Conservation (phyloP, 2,888 invertebrate genomes). For the Therioaphis trifolii region DNA sequence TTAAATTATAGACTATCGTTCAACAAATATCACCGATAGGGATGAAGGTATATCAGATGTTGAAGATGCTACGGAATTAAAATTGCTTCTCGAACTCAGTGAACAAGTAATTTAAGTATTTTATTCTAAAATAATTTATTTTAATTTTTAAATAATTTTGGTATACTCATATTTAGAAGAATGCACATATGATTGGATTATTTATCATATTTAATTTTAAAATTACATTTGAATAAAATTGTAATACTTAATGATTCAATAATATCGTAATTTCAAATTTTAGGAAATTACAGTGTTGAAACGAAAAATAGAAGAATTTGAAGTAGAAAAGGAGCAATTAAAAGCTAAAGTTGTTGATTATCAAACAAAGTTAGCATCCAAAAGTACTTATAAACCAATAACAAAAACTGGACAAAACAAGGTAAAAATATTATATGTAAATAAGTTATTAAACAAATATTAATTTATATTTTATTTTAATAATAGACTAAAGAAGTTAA, state of each 20-base stretch:
- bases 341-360: constrained; percentile 82
- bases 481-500: constrained; percentile 55
- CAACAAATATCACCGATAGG: constrained; percentile 77
- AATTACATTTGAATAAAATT: too few relatives aligned
- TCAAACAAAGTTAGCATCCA: constrained; percentile 76
- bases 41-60: constrained; percentile 81
- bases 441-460: background rate
- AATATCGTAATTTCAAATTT: constrained; percentile 39
- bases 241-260: too few relatives aligned
- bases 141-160: background rate
- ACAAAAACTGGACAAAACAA: constrained; percentile 42
- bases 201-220: too few relatives aligned
- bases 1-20: constrained; percentile 70
- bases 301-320: constrained; percentile 85
- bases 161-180: too few relatives aligned
- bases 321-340: constrained; percentile 80
- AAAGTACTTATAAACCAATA: constrained; percentile 66
- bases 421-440: constrained; percentile 26
- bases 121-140: background rate
- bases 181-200: too few relatives aligned
- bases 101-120: constrained; percentile 75
- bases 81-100: constrained; percentile 86
- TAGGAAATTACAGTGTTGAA: constrained; percentile 85
- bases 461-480: background rate
- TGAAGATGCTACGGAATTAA: constrained; percentile 85